Evolutionary conservation across 2,888 invertebrate species (phyloP).

Genomic region (Chymomyza procnemis): DNA sequence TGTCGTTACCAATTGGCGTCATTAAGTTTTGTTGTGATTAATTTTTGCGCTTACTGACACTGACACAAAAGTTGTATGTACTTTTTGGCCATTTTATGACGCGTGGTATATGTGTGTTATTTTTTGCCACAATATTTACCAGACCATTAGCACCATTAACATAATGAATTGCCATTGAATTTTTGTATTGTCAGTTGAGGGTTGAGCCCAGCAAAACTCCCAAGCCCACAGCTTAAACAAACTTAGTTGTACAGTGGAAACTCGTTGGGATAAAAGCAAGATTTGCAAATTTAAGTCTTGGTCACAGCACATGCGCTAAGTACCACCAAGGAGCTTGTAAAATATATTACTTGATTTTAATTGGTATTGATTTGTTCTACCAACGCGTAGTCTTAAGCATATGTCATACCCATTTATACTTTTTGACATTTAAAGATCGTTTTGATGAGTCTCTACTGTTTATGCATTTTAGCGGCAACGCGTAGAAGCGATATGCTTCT

Average conservation of each 20-base stretch:
- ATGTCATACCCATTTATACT: too few relatives aligned
- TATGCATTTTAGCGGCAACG: neutral
- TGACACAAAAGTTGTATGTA: constrained; percentile 36
- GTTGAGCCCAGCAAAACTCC: neutral
- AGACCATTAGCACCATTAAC: constrained; percentile 71
- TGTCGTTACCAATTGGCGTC: constrained; percentile 41
- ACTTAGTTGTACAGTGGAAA: constrained; percentile 1
- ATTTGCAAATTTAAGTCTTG: too few relatives aligned
- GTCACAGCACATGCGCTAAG: too few relatives aligned
- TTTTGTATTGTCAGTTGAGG: constrained; percentile 16
- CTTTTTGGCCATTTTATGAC: constrained; percentile 1
- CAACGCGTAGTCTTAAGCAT: too few relatives aligned
- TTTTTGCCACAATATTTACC: constrained; percentile 62
- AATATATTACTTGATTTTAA: too few relatives aligned
- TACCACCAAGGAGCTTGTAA: too few relatives aligned
- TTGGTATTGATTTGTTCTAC: too few relatives aligned
- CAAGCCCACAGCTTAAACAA: neutral
- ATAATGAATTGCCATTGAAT: constrained; percentile 71
- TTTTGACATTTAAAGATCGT: too few relatives aligned
- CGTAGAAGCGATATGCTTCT: neutral
- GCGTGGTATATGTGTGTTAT: constrained; percentile 26
- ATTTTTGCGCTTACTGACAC: constrained; percentile 40
- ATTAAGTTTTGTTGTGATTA: constrained; percentile 63
- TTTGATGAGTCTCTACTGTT: neutral
- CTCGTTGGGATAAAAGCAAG: neutral